Percentiles rank a stretch among this genome's conserved stretches.
Conservation (phyloP, 2,113 vertebrate species). For the Elephas maximus region DNA sequence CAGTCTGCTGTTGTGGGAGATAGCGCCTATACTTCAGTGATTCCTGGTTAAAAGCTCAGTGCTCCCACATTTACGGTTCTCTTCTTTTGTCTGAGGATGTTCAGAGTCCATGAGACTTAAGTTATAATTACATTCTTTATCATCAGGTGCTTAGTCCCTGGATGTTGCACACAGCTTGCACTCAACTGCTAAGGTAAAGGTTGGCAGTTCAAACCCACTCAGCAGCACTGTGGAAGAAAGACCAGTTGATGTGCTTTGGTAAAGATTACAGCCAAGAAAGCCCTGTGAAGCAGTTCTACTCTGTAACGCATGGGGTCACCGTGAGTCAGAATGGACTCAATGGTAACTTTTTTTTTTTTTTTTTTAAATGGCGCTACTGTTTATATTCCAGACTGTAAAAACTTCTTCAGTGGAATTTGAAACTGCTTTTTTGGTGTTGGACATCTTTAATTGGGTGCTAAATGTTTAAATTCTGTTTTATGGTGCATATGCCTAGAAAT, state of each 20-base stretch:
- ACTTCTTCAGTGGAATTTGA: not conserved
- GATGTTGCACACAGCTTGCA: too few relatives aligned
- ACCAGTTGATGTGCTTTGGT: too few relatives aligned
- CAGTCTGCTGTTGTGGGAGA: not conserved
- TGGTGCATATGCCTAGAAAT: not conserved
- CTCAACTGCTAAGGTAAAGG: too few relatives aligned
- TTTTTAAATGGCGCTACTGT: not conserved
- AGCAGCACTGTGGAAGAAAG: too few relatives aligned
- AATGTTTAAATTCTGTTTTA: not conserved
- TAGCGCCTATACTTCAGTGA: not conserved
- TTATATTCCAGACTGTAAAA: not conserved
- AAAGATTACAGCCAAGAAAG: not conserved
- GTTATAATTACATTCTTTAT: not conserved
- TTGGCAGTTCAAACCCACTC: too few relatives aligned
- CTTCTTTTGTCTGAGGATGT: not conserved
- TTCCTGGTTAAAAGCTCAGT: not conserved
- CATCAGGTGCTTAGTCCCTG: too few relatives aligned
- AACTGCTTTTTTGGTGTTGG: not conserved
- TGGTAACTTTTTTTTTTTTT: too few relatives aligned
- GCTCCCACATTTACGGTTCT: not conserved
- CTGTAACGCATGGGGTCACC: not conserved
- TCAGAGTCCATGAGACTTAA: not conserved
- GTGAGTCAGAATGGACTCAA: not conserved
- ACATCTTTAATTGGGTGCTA: not conserved
- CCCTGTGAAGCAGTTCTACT: not conserved